These are phyloP conservation scores for Galeopterus variegatus DNA, from an alignment of 2,113 vertebrate species.

Conservation along the genomic window DNA sequence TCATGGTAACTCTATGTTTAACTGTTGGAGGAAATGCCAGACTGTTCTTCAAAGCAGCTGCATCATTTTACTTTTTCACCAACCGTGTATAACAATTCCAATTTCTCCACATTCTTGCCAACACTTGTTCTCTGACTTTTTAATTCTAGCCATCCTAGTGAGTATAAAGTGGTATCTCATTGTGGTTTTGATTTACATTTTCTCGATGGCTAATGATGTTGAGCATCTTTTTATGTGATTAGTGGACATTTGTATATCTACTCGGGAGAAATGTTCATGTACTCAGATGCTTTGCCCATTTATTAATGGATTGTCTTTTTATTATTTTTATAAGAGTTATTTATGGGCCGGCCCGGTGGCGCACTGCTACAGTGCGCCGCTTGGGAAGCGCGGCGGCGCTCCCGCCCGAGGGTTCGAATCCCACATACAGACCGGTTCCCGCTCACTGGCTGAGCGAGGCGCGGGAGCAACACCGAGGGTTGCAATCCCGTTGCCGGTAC, in stretches of 20 bases:
- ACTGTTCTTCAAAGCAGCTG: constrained; percentile 33
- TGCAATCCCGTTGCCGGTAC: too few species aligned
- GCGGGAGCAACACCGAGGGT: too few species aligned
- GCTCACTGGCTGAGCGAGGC: too few species aligned
- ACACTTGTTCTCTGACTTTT: constrained; percentile 7
- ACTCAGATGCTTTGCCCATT: neutral
- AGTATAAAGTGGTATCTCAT: neutral
- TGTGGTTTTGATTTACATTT: constrained; percentile 51
- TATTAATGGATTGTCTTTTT: constrained; percentile 36
- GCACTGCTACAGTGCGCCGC: too few species aligned
- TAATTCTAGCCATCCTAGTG: neutral
- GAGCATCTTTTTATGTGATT: neutral
- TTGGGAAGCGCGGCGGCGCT: too few species aligned
- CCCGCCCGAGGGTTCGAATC: too few species aligned
- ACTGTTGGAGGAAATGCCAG: constrained; percentile 27
- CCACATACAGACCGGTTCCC: too few species aligned
- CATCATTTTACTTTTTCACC: neutral
- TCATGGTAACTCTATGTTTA: constrained; percentile 9
- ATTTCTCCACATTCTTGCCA: constrained; percentile 4
- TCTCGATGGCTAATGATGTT: neutral
- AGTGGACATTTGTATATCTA: neutral
- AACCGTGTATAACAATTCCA: neutral
- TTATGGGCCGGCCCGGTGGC: too few species aligned
- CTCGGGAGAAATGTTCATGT: neutral
- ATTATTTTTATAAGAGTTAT: neutral